phyloP scores from a whole-genome alignment of 2,888 invertebrate species.

The Hypomecis atomaria region DNA sequence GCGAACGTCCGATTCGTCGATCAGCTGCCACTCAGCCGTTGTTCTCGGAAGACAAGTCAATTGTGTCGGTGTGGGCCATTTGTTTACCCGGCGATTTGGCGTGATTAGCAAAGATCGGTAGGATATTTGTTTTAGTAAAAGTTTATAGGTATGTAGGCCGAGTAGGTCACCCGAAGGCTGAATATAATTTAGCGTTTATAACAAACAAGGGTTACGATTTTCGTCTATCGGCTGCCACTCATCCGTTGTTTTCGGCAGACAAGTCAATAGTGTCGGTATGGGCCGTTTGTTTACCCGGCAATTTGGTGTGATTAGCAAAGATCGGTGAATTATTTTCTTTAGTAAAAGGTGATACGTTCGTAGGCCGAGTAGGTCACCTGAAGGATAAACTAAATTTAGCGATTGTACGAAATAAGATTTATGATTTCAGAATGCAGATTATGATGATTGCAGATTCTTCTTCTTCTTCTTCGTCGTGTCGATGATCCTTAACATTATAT shows the following conservation, averaged over 20 bases:
- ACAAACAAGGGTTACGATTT: too few species aligned
- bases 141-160: too few species aligned
- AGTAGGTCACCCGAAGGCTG: too few species aligned
- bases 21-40: slow-evolving; percentile 52
- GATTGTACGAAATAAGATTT: too few species aligned
- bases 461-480: too few species aligned
- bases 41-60: slow-evolving; percentile 37
- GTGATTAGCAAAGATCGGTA: slow-evolving; percentile 11
- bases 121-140: neutral
- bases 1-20: slow-evolving; percentile 48
- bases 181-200: too few species aligned
- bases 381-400: too few species aligned
- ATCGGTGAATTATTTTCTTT: neutral
- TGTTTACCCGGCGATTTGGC: slow-evolving; percentile 22
- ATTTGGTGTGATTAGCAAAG: slow-evolving; percentile 15
- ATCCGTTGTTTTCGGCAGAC: slow-evolving; percentile 40
- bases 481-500: too few species aligned
- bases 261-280: slow-evolving; percentile 31
- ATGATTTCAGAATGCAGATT: neutral
- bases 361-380: too few species aligned
- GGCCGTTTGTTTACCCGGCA: slow-evolving; percentile 26
- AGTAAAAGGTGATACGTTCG: neutral
- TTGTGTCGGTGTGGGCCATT: slow-evolving; percentile 34
- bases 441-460: too few species aligned
- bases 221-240: slow-evolving; percentile 56